Evolutionary conservation across 2,113 vertebrate species (phyloP).

Genomic region (Cavia aperea): DNA sequence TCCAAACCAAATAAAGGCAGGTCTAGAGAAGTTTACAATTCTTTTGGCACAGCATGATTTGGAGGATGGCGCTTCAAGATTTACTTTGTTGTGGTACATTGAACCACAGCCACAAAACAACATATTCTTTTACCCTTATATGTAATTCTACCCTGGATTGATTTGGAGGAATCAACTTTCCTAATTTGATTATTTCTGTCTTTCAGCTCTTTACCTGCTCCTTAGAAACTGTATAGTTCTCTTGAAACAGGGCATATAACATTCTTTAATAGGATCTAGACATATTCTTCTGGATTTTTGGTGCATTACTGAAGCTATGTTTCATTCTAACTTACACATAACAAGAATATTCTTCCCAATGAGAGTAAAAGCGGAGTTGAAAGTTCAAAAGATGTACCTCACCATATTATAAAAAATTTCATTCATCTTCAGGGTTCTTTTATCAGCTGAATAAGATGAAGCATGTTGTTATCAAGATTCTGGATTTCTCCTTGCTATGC

Average conservation of each 20-base stretch:
- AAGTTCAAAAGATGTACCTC: background rate
- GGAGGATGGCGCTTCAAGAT: background rate
- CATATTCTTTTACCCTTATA: background rate
- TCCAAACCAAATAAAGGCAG: conserved; percentile 8
- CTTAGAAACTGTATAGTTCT: background rate
- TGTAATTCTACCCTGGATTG: background rate
- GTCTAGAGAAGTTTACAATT: background rate
- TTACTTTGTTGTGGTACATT: background rate
- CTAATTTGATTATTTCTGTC: background rate
- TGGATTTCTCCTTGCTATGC: background rate
- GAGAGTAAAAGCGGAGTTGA: background rate
- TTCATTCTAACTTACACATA: background rate
- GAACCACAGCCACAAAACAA: background rate
- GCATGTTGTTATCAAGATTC: background rate
- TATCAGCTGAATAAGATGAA: background rate
- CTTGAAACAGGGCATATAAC: background rate
- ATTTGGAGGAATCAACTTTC: background rate
- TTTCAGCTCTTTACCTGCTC: background rate
- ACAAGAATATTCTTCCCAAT: background rate
- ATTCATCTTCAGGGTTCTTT: background rate
- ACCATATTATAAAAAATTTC: background rate
- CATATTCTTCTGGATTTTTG: background rate
- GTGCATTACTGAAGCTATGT: background rate
- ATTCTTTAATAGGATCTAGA: background rate
- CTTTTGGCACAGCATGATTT: background rate